Evolutionary conservation across 2,888 invertebrate genomes (phyloP).

Genomic region (Heliconius cydno): DNA sequence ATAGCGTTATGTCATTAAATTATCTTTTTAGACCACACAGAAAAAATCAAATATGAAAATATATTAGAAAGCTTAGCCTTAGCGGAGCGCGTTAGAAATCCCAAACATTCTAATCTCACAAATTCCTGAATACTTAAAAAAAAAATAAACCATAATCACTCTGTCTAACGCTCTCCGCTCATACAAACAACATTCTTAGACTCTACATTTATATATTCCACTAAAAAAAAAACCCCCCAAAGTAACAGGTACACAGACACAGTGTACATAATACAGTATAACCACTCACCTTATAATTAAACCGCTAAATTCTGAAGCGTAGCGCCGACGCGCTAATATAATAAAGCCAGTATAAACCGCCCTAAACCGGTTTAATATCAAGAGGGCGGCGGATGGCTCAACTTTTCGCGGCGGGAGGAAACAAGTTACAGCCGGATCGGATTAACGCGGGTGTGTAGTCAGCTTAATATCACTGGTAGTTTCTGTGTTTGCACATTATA

Average conservation of each 20-base stretch:
- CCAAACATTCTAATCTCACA: neutral
- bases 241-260: conserved; percentile 26
- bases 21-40: no score
- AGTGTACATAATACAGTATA: conserved; percentile 20
- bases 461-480: conserved; percentile 68
- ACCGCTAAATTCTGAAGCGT: conserved; percentile 63
- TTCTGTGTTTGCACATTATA: conserved; percentile 64
- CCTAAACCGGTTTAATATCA: conserved; percentile 79
- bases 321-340: conserved; percentile 77
- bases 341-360: conserved; percentile 78
- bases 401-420: conserved; percentile 67
- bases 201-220: neutral
- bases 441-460: conserved; percentile 61
- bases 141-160: neutral
- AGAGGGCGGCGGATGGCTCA: conserved; percentile 66
- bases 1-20: no score
- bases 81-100: neutral
- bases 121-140: no score
- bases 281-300: conserved; percentile 61
- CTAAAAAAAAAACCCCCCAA: neutral
- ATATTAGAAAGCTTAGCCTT: no score
- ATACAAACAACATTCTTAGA: neutral
- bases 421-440: conserved; percentile 64
- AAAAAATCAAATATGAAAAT: no score
- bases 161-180: no score